Percentiles rank a stretch among this genome's conserved stretches.
Evolutionary conservation across 37 sponge, comb jelly and placozoan species (phyloP).

Genomic region (Hormiphora californensis): DNA sequence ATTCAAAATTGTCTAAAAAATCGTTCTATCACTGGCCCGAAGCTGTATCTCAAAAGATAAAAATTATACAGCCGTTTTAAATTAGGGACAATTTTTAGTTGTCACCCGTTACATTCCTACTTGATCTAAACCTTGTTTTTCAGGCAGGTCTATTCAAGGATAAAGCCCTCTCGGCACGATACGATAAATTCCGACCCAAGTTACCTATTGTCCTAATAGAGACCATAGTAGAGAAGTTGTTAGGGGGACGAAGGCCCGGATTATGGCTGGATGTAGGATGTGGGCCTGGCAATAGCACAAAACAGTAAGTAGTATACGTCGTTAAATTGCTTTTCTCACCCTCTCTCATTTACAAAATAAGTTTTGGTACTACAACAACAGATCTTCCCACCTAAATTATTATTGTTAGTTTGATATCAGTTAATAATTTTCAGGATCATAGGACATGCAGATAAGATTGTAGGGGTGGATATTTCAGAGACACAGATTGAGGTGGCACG

Average conservation of each 20-base stretch:
- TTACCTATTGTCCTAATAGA: background rate
- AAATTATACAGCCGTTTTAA: no score
- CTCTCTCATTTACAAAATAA: background rate
- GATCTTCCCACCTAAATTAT: background rate
- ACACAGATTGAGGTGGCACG: background rate
- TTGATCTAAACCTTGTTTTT: background rate
- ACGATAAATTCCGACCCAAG: background rate
- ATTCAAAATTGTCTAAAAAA: no score
- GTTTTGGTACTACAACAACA: background rate
- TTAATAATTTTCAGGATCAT: background rate
- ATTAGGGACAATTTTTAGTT: no score
- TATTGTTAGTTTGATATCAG: background rate
- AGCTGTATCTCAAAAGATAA: no score
- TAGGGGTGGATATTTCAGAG: background rate
- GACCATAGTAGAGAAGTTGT: background rate
- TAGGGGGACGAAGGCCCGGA: background rate
- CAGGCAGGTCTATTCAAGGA: background rate
- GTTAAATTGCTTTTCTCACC: background rate
- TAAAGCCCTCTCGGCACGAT: background rate
- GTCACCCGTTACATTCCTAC: no score
- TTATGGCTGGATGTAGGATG: conserved; percentile 46
- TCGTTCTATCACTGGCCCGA: no score
- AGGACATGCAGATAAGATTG: background rate
- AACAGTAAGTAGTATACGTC: conserved; percentile 49
- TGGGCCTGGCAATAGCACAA: conserved; percentile 39